Percentiles rank a stretch among this genome's conserved stretches.
Conservation (phyloP, 2,888 invertebrate species). For the Petrolisthes cinctipes region DNA sequence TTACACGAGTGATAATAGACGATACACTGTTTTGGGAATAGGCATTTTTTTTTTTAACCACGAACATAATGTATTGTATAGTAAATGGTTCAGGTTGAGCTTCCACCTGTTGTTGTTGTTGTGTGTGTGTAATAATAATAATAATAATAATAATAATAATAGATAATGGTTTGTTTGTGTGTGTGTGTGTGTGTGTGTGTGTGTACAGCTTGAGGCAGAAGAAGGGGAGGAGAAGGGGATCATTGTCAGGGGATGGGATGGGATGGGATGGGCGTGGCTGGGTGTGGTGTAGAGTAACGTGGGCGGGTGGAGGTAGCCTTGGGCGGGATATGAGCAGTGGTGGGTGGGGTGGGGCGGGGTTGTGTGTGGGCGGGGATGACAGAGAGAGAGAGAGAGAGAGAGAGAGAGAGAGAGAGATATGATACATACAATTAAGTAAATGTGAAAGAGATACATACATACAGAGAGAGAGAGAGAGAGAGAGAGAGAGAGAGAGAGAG, state of each 20-base stretch:
- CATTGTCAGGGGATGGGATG: not conserved
- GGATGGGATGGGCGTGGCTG: not conserved
- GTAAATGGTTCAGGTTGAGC: no score
- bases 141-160: not conserved
- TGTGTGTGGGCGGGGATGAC: not conserved
- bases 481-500: not conserved
- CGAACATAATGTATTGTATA: no score
- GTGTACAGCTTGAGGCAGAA: not conserved
- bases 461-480: not conserved
- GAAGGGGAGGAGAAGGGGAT: not conserved
- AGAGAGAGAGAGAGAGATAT: not conserved
- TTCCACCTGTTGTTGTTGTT: not conserved
- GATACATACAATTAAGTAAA: no score
- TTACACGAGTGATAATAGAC: no score
- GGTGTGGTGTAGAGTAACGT: not conserved
- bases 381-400: not conserved
- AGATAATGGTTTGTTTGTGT: not conserved
- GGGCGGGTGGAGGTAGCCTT: not conserved
- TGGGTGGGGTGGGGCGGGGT: not conserved
- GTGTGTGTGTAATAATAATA: not conserved
- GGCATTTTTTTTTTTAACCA: no score
- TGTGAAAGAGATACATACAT: no score
- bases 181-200: constrained; percentile 1
- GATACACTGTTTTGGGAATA: no score
- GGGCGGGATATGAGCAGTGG: not conserved